Conservation (phyloP, 2,113 vertebrate genomes). For the Microcebus griseorufus region DNA sequence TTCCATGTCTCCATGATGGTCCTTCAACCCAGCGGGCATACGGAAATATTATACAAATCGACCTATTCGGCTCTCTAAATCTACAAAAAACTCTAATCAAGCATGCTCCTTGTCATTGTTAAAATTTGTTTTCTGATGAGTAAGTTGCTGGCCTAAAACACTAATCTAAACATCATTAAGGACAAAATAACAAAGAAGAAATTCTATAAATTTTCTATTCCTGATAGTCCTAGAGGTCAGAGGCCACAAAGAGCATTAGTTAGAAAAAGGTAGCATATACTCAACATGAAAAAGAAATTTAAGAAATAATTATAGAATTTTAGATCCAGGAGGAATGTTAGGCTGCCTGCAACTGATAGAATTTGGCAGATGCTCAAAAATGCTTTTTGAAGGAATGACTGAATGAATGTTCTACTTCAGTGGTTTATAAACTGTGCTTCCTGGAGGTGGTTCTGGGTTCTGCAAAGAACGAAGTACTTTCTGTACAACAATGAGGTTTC, state of each 20-base stretch:
- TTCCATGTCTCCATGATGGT: neutral
- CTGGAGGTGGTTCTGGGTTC: neutral
- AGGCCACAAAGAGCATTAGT: neutral
- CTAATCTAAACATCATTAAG: neutral
- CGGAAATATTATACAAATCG: neutral
- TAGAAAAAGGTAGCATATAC: neutral
- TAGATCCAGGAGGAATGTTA: neutral
- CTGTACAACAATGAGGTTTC: neutral
- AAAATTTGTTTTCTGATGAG: neutral
- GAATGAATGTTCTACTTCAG: neutral
- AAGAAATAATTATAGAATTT: neutral
- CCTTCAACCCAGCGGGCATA: fast-evolving
- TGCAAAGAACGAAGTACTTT: neutral
- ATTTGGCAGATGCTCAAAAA: neutral
- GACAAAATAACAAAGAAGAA: neutral
- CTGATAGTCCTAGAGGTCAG: neutral
- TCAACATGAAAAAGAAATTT: neutral
- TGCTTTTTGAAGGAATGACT: neutral
- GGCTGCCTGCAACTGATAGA: neutral
- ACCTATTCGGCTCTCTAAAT: neutral
- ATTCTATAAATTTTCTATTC: neutral
- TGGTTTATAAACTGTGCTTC: neutral
- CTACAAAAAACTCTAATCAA: neutral
- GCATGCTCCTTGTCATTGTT: neutral
- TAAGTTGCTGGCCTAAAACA: neutral